Conservation (phyloP, 2,797 vertebrate genomes). For the Astyanax mexicanus region DNA sequence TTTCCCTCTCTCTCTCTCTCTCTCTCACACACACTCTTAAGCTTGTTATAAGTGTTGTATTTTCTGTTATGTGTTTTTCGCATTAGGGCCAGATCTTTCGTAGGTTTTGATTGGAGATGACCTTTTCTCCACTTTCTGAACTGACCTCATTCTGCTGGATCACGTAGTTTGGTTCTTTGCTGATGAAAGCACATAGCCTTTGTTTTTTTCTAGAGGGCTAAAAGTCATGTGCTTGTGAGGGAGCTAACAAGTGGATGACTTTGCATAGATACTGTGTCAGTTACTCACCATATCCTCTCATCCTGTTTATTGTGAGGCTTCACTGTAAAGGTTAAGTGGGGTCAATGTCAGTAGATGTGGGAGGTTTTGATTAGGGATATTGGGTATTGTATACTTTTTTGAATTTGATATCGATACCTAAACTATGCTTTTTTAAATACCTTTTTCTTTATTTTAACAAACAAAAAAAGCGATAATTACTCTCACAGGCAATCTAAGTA, state of each 20-base stretch:
- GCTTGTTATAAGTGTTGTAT: not conserved
- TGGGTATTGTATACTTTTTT: too few relatives aligned
- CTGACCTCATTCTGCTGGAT: not conserved
- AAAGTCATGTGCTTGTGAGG: constrained; percentile 47
- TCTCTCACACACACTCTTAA: too few relatives aligned
- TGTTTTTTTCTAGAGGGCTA: constrained; percentile 11
- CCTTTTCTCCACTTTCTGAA: not conserved
- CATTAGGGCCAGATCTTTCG: not conserved
- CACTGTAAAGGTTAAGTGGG: not conserved
- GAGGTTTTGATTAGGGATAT: not conserved
- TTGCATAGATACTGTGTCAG: not conserved
- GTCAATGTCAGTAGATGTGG: not conserved
- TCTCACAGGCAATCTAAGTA: too few relatives aligned
- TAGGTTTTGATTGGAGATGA: not conserved
- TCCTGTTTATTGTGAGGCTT: not conserved
- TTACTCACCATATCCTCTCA: not conserved
- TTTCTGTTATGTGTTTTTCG: not conserved
- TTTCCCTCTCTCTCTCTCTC: not conserved
- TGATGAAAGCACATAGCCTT: not conserved
- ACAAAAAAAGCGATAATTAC: too few relatives aligned
- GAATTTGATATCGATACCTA: too few relatives aligned
- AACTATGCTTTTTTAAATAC: too few relatives aligned
- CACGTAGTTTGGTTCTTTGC: constrained; percentile 18
- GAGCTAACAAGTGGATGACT: not conserved
- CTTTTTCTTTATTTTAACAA: too few relatives aligned